Evolutionary conservation across 2,888 invertebrate genomes (phyloP), one percentile per base, ranked within the genome.

Genomic region (Cantharis flavilabris): DNA sequence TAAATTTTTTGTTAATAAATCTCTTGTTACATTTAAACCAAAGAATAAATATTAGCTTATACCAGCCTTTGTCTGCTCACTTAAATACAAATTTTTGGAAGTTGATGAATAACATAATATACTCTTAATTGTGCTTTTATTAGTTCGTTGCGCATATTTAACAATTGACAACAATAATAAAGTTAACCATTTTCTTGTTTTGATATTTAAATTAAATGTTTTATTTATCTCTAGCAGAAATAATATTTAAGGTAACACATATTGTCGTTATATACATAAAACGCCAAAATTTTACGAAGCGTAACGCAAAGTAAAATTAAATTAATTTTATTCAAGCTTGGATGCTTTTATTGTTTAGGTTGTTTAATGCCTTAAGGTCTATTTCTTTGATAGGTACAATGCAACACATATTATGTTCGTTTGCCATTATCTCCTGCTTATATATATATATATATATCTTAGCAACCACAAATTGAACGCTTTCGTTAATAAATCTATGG

Each of bases 301-400:
- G 49, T 49, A 33, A 33, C 13, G 9, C 49, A n/a, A n/a, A 49
- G 49, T 49, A 49, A 62, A 70, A 69, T 75, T 75, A 62, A 33
- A 49, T 71, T 67, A 71, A 49, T 62, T 62, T 30, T 70, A 64
- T 70, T 70, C 70, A 70, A 62, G 28, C 78, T 75, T 75, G 78
- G 73, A 76, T 76, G 71, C 71, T 78, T 75, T 78, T 78, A 75
- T 72, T 65, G 67, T 71, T 14, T 63, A 69, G 69, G 16, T 23
- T 67, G 30, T 65, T 76, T 76, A 70, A 20, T 49, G 62, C 16
- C 28, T 69, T 67, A 28, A 71, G 13, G 49, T 70, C n/a, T 49
- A 14, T 16, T 70, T 18, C 70, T 76, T 73, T 73, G 70, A 71
- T 26, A 18, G 5, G 13, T 49, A 49, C 49, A 49, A n/a, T n/a